A percentile compares a stretch with the other conserved stretches of the same genome.
Conservation (phyloP, 2,113 vertebrate species). For the Tetrao urogallus region DNA sequence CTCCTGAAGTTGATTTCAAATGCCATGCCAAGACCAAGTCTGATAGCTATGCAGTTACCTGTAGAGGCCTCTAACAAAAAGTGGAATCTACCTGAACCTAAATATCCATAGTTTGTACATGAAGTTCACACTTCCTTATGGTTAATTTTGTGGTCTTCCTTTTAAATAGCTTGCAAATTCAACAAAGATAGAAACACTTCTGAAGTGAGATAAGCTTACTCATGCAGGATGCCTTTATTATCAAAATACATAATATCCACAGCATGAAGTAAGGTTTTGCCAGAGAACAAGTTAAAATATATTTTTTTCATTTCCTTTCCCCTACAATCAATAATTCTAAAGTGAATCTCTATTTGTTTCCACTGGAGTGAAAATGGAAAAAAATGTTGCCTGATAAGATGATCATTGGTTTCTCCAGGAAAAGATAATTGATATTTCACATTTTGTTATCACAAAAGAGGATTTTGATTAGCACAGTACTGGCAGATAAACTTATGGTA, state of each 20-base stretch:
- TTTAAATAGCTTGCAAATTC: slow-evolving; percentile 17
- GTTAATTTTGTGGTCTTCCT: neutral
- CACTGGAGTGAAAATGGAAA: neutral
- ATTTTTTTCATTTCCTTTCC: neutral
- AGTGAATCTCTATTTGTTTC: neutral
- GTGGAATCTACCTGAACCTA: neutral
- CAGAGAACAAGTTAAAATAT: neutral
- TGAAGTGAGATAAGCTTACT: neutral
- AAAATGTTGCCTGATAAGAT: neutral
- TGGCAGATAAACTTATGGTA: fast-evolving
- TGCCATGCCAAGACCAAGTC: neutral
- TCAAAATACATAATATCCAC: neutral
- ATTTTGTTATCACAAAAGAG: neutral
- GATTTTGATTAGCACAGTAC: neutral
- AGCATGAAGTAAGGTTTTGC: neutral
- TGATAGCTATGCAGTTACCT: neutral
- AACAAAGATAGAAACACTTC: neutral
- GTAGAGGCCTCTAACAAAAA: slow-evolving; percentile 15
- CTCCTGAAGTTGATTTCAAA: neutral
- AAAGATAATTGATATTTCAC: neutral
- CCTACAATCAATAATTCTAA: neutral
- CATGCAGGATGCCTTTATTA: neutral
- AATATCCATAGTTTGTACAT: neutral
- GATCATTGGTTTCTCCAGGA: neutral
- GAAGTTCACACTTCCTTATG: neutral